Percentiles rank a stretch among this genome's conserved stretches.
These are phyloP conservation scores for Phoenicopterus ruber DNA, from an alignment of 2,113 vertebrate species.

Conservation along the genomic window DNA sequence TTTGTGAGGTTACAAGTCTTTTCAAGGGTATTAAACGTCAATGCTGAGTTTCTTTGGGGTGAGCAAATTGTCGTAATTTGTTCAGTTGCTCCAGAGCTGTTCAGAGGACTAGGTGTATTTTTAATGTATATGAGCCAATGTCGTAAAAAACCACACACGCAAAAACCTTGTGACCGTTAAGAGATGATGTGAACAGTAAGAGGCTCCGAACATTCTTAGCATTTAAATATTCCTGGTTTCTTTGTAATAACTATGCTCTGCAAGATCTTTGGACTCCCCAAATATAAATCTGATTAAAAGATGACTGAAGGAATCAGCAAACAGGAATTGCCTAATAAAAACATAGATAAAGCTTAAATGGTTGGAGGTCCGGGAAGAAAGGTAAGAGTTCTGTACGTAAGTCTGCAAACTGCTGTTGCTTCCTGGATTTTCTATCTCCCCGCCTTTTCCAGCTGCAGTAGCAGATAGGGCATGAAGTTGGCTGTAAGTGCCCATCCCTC, in stretches of 20 bases:
- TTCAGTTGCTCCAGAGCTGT: neutral
- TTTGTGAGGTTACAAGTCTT: neutral
- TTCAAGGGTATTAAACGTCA: neutral
- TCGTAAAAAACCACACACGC: accelerated
- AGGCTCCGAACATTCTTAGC: neutral
- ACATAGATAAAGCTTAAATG: neutral
- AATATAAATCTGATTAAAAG: neutral
- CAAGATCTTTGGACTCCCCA: neutral
- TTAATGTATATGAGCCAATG: neutral
- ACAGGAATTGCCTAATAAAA: neutral
- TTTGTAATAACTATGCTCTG: neutral
- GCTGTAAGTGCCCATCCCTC: neutral
- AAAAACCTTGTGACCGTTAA: neutral
- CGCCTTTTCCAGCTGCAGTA: neutral
- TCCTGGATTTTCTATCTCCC: neutral
- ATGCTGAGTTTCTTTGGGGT: neutral
- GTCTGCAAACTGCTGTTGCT: neutral
- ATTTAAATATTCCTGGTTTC: neutral
- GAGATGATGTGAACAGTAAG: neutral
- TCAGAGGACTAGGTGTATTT: neutral
- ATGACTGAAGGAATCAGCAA: neutral
- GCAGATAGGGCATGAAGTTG: neutral
- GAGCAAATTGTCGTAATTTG: neutral
- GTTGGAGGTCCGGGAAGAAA: neutral
- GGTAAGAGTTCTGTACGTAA: neutral